Evolutionary conservation across 23 tunicate species (phyloP).

Genomic region (Ciona savignyi): DNA sequence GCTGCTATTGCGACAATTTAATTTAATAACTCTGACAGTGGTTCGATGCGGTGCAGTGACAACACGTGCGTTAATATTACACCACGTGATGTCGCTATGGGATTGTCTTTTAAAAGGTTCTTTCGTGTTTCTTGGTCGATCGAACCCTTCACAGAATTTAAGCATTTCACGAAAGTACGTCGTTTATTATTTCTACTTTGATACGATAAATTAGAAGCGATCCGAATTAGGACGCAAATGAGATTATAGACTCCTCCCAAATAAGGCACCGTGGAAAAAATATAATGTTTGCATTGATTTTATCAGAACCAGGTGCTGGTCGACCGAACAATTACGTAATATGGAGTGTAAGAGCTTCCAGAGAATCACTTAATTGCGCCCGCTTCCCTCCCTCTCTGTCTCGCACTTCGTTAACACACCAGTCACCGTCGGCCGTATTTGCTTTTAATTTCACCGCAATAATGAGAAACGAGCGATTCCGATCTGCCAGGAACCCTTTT

Average conservation of each 20-base stretch:
- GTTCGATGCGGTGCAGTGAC: no score
- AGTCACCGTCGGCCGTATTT: background rate
- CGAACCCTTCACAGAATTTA: no score
- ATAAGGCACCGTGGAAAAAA: background rate
- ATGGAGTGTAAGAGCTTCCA: background rate
- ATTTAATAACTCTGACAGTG: no score
- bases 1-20: no score
- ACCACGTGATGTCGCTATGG: no score
- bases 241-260: background rate
- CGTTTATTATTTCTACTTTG: no score
- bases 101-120: no score
- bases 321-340: background rate
- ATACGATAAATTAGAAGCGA: no score
- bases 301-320: background rate
- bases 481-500: conserved; percentile 1
- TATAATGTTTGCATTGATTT: background rate
- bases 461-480: conserved; percentile 1
- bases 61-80: no score
- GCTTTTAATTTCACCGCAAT: background rate
- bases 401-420: background rate
- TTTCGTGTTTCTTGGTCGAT: no score
- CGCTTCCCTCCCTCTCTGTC: background rate
- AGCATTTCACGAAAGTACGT: no score
- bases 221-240: background rate
- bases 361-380: background rate